These are phyloP conservation scores for Peromyscus aztecus DNA, from an alignment of 2,797 vertebrate genomes.

Conservation along the genomic window DNA sequence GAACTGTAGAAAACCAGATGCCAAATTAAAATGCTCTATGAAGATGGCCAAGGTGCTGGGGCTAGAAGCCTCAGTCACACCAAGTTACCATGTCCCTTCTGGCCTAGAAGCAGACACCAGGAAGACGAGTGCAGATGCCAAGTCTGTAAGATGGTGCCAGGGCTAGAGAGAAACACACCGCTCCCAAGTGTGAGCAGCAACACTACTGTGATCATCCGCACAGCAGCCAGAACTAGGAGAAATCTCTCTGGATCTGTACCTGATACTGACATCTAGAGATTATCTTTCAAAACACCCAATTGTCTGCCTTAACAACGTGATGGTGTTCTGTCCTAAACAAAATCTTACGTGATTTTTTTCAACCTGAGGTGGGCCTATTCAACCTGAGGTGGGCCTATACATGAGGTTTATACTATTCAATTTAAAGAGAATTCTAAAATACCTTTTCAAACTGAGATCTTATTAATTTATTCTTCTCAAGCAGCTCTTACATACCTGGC, in stretches of 20 bases:
- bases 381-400: neutral
- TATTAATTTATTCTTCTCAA: conserved; percentile 42
- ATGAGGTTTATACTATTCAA: neutral
- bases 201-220: neutral
- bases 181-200: neutral
- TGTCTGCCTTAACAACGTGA: neutral
- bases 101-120: neutral
- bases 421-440: conserved; percentile 18
- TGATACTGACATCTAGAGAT: neutral
- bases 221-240: neutral
- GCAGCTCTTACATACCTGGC: neutral
- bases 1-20: conserved; percentile 68
- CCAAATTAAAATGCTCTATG: neutral
- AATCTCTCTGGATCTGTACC: neutral
- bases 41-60: neutral
- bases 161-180: neutral
- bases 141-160: neutral
- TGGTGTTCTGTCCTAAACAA: neutral
- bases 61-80: conserved; percentile 50
- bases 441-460: conserved; percentile 32
- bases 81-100: neutral
- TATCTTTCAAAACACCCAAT: neutral
- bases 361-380: neutral
- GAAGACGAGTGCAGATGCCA: neutral
- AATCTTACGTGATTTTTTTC: neutral